A percentile compares a stretch with the other conserved stretches of the same genome.
These are phyloP conservation scores for Gambusia affinis DNA, from an alignment of 2,113 vertebrate genomes.

Conservation along the genomic window DNA sequence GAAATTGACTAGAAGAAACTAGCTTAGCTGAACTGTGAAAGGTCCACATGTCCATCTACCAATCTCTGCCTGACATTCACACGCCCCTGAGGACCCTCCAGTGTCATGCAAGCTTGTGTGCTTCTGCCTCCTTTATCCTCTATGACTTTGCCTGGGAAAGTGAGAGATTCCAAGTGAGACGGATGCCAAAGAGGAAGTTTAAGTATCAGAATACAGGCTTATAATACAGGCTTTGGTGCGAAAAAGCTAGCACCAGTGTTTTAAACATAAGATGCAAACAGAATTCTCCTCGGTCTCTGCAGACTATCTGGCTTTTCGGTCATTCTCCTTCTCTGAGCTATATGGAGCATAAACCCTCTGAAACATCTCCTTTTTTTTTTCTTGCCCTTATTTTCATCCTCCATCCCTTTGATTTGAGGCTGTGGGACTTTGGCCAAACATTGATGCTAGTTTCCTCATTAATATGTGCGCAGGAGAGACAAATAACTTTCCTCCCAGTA, in stretches of 20 bases:
- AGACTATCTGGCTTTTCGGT: constrained; percentile 17
- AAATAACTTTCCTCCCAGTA: constrained; percentile 44
- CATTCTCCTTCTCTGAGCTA: constrained; percentile 22
- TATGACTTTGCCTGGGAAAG: constrained; percentile 53
- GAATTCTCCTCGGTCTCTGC: constrained; percentile 4
- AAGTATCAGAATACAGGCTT: constrained; percentile 15
- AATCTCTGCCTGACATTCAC: constrained; percentile 53
- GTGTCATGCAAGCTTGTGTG: constrained; percentile 47
- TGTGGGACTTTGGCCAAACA: constrained; percentile 39
- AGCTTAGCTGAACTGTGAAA: constrained; percentile 20
- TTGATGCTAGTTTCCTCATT: constrained; percentile 36
- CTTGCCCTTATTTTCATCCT: constrained; percentile 10
- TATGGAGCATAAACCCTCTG: constrained; percentile 15
- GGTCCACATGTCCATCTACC: constrained; percentile 51
- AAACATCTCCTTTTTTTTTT: constrained; percentile 11
- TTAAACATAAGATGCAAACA: neutral
- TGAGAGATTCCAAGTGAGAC: constrained; percentile 53
- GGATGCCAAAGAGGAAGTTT: constrained; percentile 38
- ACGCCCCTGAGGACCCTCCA: constrained; percentile 37
- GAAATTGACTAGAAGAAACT: constrained; percentile 5
- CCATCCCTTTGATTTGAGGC: constrained; percentile 32
- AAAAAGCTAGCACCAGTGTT: constrained; percentile 11
- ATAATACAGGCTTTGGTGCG: constrained; percentile 23
- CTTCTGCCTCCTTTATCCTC: constrained; percentile 58
- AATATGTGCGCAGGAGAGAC: constrained; percentile 34